Conservation (phyloP, 2,797 vertebrate species). For the Pseudopleuronectes americanus region DNA sequence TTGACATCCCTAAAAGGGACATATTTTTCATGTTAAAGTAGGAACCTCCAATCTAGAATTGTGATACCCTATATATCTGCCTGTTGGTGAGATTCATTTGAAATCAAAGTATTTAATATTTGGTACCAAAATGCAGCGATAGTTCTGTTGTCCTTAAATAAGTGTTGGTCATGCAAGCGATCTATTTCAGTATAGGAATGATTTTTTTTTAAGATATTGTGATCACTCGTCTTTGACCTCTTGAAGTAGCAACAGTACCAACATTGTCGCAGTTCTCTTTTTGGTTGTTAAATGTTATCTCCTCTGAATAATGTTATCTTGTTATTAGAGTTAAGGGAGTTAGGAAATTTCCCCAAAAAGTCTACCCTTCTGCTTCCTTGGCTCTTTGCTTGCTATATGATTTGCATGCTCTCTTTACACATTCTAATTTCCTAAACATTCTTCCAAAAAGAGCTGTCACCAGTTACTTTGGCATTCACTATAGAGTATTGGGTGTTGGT, state of each 20-base stretch:
- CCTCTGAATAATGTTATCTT: not conserved
- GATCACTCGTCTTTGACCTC: not conserved
- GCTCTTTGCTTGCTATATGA: not conserved
- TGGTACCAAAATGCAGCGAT: not conserved
- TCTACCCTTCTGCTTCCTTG: not conserved
- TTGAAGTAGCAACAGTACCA: not conserved
- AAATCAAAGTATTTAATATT: no score
- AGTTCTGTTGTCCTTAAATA: conserved; percentile 3
- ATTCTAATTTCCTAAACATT: no score
- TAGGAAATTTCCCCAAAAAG: conserved; percentile 17
- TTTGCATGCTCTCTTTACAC: not conserved
- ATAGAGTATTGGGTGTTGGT: not conserved
- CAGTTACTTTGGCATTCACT: not conserved
- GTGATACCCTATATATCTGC: not conserved
- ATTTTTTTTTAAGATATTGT: not conserved
- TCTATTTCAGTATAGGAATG: not conserved
- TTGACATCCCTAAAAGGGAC: no score
- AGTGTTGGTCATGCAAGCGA: conserved; percentile 6
- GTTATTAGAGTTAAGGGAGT: not conserved
- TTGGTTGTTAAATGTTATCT: not conserved
- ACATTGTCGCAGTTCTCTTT: not conserved
- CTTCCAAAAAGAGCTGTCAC: not conserved
- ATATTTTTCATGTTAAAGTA: not conserved
- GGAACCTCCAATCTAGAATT: not conserved
- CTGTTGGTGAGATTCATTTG: not conserved